Conservation (phyloP, 2,113 vertebrate genomes). For the Hypocryptadius cinnamomeus region DNA sequence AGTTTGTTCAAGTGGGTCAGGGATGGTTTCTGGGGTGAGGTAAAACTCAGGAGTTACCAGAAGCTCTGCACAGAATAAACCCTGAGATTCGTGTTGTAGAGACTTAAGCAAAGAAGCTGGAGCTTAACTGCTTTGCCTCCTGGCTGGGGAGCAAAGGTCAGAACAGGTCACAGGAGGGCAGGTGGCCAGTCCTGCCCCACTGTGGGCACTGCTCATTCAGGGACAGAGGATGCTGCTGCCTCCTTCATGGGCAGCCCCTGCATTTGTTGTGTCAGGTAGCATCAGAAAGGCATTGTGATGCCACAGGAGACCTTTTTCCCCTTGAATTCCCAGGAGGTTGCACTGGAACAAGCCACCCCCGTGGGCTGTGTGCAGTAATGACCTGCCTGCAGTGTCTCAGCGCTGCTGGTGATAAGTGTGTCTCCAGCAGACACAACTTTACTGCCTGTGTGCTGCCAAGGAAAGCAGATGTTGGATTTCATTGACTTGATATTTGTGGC, state of each 20-base stretch:
- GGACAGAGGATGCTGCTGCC: background rate
- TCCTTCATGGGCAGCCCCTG: background rate
- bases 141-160: background rate
- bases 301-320: background rate
- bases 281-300: background rate
- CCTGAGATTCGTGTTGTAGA: background rate
- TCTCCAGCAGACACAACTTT: background rate
- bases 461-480: conserved; percentile 51
- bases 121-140: background rate
- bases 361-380: background rate
- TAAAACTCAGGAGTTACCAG: background rate
- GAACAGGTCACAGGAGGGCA: background rate
- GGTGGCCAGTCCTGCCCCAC: fast-evolving
- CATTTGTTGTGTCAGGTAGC: background rate
- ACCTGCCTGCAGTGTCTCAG: background rate
- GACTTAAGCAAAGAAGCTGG: background rate
- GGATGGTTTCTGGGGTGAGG: background rate
- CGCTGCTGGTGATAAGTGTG: background rate
- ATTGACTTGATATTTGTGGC: conserved; percentile 23
- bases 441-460: conserved; percentile 13
- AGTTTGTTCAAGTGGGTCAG: background rate
- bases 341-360: background rate
- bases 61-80: background rate
- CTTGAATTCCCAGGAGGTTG: background rate
- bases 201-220: background rate